Base-by-base conservation (phyloP, 2,113 vertebrate species). In the Dromaius novaehollandiae region DNA sequence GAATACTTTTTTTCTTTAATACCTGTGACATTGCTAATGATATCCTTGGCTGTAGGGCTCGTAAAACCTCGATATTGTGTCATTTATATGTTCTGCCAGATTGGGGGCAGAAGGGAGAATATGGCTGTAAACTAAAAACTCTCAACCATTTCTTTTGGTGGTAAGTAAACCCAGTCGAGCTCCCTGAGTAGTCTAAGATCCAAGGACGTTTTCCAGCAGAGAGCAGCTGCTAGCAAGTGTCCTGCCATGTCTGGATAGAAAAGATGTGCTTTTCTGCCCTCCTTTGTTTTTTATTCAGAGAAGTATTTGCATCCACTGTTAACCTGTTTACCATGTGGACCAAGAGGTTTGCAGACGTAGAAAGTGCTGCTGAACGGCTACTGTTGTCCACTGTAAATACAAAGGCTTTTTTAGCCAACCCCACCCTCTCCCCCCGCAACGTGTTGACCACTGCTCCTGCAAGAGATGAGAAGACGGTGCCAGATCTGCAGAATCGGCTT, bases 351-450 rank as follows among this genome's bases (percentile, higher is more conserved):
- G 38, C 26, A 18, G 53, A 40, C 12, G 28, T 3, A 18, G 30
- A 18, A 21, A 3, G 2, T 8, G 0, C 40, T 18, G 18, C n/a
- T 50, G 16, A 24, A 56, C 40, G 21, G 18, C 24, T 28, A 3
- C 6, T 2, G 7, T 4, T 9, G 55, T 63, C 24, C 7, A 1
- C 36, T 46, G 26, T 8, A 71, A 71, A 40, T 1, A 2, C 5
- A 3, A 68, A 42, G 42, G 26, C 66, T 30, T 69, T 44, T 7
- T 46, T 30, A 69, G 66, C 42, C 19, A 48, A 48, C 46, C 17
- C 44, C 44, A 46, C 44, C 6, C 16, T 46, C 44, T 46, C 14
- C 11, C 42, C 42, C 44, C 44, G 14, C 44, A 46, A 46, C 16
- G 18, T 48, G 12, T 48, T 19, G 46, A 19, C 46, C 46, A 19